Evolutionary conservation across 2,113 vertebrate species (phyloP).

Genomic region (Bubo bubo): DNA sequence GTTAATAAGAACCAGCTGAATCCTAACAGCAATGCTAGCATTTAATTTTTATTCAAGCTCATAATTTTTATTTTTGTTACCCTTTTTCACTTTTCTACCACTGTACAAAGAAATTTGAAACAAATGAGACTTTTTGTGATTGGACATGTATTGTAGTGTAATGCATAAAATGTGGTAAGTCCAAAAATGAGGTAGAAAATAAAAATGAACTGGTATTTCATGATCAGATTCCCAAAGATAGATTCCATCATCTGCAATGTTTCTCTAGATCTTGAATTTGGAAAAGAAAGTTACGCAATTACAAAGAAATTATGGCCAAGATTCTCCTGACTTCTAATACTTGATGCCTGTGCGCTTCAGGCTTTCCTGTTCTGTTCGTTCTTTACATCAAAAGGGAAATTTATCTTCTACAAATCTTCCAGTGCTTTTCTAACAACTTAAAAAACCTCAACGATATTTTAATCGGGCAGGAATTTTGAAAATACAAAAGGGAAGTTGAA

Average conservation of each 20-base stretch:
- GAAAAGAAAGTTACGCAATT: neutral
- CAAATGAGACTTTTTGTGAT: neutral
- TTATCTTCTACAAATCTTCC: neutral
- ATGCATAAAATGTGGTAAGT: neutral
- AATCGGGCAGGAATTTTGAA: neutral
- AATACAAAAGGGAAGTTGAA: neutral
- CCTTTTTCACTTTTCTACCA: neutral
- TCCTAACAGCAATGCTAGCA: neutral
- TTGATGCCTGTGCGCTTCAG: neutral
- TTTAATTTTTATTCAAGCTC: neutral
- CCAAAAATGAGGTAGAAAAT: neutral
- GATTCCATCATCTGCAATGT: neutral
- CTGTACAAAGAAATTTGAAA: neutral
- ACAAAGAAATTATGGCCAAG: neutral
- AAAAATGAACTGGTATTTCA: neutral
- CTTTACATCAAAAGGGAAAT: neutral
- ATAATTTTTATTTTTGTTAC: neutral
- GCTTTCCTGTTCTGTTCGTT: neutral
- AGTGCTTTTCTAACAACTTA: neutral
- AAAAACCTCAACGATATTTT: neutral
- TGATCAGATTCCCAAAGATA: neutral
- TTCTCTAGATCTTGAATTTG: neutral
- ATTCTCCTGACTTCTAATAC: neutral
- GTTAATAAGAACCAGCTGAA: conserved; percentile 56
- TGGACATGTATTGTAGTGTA: neutral